Percentiles rank a stretch among this genome's conserved stretches.
Evolutionary conservation across 2,888 invertebrate species (phyloP).

Genomic region (Orthosia cruda): DNA sequence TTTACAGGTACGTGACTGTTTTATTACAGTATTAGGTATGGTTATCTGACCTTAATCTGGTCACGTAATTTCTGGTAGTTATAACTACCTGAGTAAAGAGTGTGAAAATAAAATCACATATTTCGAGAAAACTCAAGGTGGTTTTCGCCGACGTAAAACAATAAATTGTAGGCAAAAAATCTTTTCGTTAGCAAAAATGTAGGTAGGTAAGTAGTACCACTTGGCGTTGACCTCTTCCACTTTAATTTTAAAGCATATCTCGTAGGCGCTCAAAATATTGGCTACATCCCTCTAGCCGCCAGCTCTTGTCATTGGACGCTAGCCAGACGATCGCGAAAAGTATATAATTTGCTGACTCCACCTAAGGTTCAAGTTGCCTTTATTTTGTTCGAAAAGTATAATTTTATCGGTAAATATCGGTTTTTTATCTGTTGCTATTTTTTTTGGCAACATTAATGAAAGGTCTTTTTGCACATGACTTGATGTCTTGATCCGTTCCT

Average conservation of each 20-base stretch:
- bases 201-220: constrained; percentile 2
- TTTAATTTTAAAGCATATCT: constrained; percentile 57
- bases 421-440: constrained; percentile 57
- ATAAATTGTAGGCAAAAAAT: constrained; percentile 7
- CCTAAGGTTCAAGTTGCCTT: constrained; percentile 52
- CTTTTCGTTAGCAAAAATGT: constrained; percentile 28
- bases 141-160: neutral
- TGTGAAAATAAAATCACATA: neutral
- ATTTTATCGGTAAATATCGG: constrained; percentile 57
- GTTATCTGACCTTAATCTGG: constrained; percentile 9
- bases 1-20: neutral
- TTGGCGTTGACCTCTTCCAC: constrained; percentile 39
- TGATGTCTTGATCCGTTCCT: no score
- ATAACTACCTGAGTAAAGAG: neutral
- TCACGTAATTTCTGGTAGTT: constrained; percentile 12
- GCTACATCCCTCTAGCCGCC: constrained; percentile 54
- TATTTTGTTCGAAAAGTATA: constrained; percentile 43
- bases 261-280: constrained; percentile 64
- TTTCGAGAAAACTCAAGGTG: constrained; percentile 14
- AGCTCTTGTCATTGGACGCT: constrained; percentile 67
- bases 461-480: neutral
- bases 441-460: constrained; percentile 18
- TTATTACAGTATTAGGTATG: neutral
- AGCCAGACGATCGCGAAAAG: constrained; percentile 67
- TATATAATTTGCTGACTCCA: constrained; percentile 69